These are phyloP conservation scores for Disparrhopalites patrizii DNA, from an alignment of 2,888 invertebrate genomes.

Conservation along the genomic window DNA sequence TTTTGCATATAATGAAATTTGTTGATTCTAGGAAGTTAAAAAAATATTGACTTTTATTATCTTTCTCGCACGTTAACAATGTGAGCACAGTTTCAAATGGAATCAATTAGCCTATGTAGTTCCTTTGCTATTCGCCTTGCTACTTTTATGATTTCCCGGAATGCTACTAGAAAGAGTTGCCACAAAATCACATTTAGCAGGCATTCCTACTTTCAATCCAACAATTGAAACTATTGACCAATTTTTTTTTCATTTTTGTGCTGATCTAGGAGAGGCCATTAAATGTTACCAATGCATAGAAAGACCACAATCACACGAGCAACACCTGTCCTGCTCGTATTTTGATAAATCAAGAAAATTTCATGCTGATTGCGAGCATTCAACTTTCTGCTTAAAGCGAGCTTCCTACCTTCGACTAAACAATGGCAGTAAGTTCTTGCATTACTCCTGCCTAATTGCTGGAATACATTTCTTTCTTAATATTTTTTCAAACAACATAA, in stretches of 20 bases:
- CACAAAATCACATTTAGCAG: no score
- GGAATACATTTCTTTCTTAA: not conserved
- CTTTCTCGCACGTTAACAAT: no score
- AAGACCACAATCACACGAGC: constrained; percentile 60
- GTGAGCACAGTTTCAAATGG: no score
- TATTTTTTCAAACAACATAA: not conserved
- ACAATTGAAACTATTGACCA: not conserved
- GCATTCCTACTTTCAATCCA: not conserved
- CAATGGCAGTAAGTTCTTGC: constrained; percentile 61
- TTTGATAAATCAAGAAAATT: constrained; percentile 66
- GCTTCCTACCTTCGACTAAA: constrained; percentile 63
- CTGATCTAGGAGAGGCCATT: constrained; percentile 52
- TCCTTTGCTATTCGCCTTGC: no score
- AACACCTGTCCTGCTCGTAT: constrained; percentile 66
- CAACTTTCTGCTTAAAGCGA: constrained; percentile 78
- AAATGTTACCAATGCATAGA: constrained; percentile 70
- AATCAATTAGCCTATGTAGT: no score
- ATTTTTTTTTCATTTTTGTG: constrained; percentile 1
- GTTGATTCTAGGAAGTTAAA: no score
- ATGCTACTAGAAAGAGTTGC: no score
- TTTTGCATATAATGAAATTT: no score
- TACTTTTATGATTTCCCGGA: no score
- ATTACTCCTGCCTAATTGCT: no score
- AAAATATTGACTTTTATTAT: no score
- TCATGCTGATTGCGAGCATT: constrained; percentile 71